phyloP scores from a whole-genome alignment of 2,888 invertebrate species.

The Toxonevra muliebris region DNA sequence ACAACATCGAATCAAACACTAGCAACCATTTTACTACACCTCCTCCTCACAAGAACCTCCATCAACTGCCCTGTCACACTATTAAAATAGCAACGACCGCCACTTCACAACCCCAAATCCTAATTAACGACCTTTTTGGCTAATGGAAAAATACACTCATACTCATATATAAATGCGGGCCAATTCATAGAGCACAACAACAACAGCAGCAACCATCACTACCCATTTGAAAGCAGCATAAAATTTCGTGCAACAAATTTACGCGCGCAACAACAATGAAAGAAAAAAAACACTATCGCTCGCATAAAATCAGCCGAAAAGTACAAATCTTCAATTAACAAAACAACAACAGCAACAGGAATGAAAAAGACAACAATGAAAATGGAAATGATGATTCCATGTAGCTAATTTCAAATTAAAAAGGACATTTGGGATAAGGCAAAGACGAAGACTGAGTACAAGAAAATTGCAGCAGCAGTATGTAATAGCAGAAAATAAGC shows the following conservation, averaged over 20 bases:
- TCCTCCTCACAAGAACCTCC: background rate
- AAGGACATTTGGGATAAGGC: slow-evolving; percentile 22
- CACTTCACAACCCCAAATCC: background rate
- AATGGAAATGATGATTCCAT: slow-evolving; percentile 2
- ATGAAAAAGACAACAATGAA: background rate
- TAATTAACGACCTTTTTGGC: slow-evolving; percentile 15
- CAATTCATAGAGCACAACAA: background rate
- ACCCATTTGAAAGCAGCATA: background rate
- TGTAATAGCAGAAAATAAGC: too few relatives aligned
- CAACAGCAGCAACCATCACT: background rate
- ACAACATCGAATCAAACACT: background rate
- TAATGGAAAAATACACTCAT: slow-evolving; percentile 11
- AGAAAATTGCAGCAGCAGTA: too few relatives aligned
- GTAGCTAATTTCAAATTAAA: slow-evolving; percentile 31
- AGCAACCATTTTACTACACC: background rate
- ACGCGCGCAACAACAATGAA: slow-evolving; percentile 1
- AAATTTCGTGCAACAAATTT: background rate
- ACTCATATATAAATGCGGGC: too few relatives aligned
- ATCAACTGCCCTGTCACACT: too few relatives aligned
- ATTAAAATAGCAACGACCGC: too few relatives aligned
- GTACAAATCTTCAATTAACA: slow-evolving; percentile 31
- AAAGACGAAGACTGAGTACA: background rate
- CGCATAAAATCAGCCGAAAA: slow-evolving; percentile 20
- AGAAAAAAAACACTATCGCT: slow-evolving; percentile 13
- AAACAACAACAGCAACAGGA: slow-evolving; percentile 7